These are phyloP conservation scores for Paramisgurnus dabryanus DNA, from an alignment of 2,113 vertebrate species.

Conservation along the genomic window DNA sequence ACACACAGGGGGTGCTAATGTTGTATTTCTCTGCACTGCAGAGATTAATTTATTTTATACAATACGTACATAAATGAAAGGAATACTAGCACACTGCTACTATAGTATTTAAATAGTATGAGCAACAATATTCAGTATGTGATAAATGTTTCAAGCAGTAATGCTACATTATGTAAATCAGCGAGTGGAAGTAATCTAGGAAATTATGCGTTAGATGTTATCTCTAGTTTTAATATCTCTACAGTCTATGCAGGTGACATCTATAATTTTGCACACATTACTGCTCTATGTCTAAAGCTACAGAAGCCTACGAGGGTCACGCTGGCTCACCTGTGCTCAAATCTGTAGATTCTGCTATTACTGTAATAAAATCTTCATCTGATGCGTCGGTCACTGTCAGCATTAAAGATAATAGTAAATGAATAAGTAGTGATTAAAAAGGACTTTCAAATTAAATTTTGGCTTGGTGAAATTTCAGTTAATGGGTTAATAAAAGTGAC, in stretches of 20 bases:
- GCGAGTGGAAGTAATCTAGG: no score
- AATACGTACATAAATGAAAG: neutral
- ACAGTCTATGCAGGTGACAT: neutral
- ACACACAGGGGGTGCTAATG: neutral
- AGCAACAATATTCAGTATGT: no score
- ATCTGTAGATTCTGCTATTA: neutral
- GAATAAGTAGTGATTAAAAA: neutral
- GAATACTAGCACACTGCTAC: neutral
- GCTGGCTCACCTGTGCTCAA: slow-evolving; percentile 12
- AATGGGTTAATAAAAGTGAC: neutral
- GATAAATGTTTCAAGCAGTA: no score
- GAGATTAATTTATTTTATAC: neutral
- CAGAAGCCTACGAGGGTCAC: neutral
- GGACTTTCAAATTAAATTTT: no score
- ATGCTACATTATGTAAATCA: no score
- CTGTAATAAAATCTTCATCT: slow-evolving; percentile 1
- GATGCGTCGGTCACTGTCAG: slow-evolving; percentile 8
- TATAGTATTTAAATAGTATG: no score
- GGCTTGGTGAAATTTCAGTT: no score
- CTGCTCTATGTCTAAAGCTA: neutral
- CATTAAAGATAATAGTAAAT: neutral
- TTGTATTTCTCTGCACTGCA: neutral
- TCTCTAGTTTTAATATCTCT: neutral
- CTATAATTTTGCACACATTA: neutral
- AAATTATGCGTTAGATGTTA: neutral